These are phyloP conservation scores for Neosalanx taihuensis DNA, from an alignment of 2,797 vertebrate genomes.

Conservation along the genomic window DNA sequence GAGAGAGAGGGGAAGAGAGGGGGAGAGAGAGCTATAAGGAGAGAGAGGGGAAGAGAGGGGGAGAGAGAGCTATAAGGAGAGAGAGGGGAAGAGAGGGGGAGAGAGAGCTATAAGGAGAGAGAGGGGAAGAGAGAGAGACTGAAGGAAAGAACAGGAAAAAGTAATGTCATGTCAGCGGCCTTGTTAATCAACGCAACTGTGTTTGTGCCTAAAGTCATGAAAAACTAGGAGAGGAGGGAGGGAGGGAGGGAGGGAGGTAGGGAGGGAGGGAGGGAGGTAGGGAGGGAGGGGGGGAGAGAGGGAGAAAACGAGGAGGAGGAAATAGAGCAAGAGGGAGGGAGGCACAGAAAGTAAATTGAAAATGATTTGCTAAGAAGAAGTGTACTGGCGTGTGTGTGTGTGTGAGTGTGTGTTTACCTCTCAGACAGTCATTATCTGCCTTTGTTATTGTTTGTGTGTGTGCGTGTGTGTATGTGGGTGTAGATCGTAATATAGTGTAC, in stretches of 20 bases:
- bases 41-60: slow-evolving; percentile 27
- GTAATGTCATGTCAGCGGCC: slow-evolving; percentile 65
- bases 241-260: slow-evolving; percentile 37
- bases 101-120: too few relatives aligned
- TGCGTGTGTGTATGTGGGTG: slow-evolving; percentile 36
- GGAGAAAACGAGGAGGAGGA: slow-evolving; percentile 15
- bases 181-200: slow-evolving; percentile 70
- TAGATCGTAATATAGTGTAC: neutral
- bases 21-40: too few relatives aligned
- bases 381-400: slow-evolving; percentile 36
- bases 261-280: slow-evolving; percentile 43
- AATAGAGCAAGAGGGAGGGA: slow-evolving; percentile 34
- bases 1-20: too few relatives aligned
- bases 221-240: slow-evolving; percentile 61
- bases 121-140: slow-evolving; percentile 30
- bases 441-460: neutral
- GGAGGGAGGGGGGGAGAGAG: slow-evolving; percentile 27
- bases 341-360: slow-evolving; percentile 75
- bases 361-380: slow-evolving; percentile 66
- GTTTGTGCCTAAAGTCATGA: slow-evolving; percentile 67
- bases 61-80: slow-evolving; percentile 35
- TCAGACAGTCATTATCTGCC: slow-evolving; percentile 48
- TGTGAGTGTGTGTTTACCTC: slow-evolving; percentile 35
- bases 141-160: slow-evolving; percentile 36
- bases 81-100: slow-evolving; percentile 31